Conservation (phyloP, 92 coral and sea anemone species). For the Palythoa heliodiscus region DNA sequence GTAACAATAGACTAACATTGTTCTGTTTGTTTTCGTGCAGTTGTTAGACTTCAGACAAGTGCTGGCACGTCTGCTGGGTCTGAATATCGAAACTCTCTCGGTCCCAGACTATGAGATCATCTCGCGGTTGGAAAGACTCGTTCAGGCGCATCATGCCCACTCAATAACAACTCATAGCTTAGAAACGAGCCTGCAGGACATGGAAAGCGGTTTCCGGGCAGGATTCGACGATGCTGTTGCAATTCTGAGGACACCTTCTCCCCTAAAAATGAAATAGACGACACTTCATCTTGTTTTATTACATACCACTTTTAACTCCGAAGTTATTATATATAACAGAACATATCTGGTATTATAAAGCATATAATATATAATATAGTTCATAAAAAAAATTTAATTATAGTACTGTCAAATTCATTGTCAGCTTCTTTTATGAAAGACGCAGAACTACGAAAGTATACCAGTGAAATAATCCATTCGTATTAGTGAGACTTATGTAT, state of each 20-base stretch:
- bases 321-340: background rate
- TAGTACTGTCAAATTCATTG: no score
- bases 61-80: slow-evolving; percentile 94
- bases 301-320: background rate
- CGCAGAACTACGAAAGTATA: no score
- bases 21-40: slow-evolving; percentile 45
- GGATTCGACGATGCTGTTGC: slow-evolving; percentile 96
- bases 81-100: slow-evolving; percentile 89
- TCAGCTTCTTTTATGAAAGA: no score
- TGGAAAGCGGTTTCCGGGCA: slow-evolving; percentile 88
- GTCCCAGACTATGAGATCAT: slow-evolving; percentile 99
- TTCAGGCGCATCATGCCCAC: slow-evolving; percentile 99
- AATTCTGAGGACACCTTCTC: slow-evolving; percentile 85
- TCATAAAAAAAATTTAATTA: background rate
- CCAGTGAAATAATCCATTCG: no score
- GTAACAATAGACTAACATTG: background rate
- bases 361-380: background rate
- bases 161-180: slow-evolving; percentile 96
- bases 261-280: slow-evolving; percentile 59
- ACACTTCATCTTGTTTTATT: background rate
- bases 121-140: slow-evolving; percentile 95
- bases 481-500: no score
- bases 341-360: background rate
- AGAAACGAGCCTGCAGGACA: slow-evolving; percentile 97
- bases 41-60: slow-evolving; percentile 96